phyloP scores from a whole-genome alignment of 2,113 vertebrate species.

The Grammomys dolichurus region DNA sequence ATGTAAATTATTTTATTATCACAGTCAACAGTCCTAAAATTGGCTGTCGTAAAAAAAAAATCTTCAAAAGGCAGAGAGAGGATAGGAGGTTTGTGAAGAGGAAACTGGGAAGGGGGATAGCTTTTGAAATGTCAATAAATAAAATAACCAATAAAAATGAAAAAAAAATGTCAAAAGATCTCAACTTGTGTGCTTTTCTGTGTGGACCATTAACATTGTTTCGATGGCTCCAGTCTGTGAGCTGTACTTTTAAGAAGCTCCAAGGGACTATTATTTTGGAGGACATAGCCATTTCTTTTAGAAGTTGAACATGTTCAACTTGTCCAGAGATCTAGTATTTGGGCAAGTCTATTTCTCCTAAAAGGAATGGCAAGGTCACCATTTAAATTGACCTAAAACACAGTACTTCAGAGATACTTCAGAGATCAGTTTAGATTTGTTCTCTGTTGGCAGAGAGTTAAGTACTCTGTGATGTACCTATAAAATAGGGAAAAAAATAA shows the following conservation, averaged over 20 bases:
- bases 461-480: neutral
- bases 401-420: neutral
- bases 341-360: neutral
- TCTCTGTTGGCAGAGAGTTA: neutral
- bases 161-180: neutral
- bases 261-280: neutral
- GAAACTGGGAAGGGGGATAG: too few species aligned
- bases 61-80: neutral
- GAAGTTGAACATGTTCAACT: neutral
- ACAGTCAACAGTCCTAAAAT: neutral
- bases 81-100: too few species aligned
- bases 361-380: neutral
- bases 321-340: neutral
- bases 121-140: too few species aligned
- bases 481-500: neutral
- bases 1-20: neutral
- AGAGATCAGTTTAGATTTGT: neutral
- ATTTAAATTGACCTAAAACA: neutral
- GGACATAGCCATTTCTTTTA: neutral
- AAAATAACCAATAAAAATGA: neutral
- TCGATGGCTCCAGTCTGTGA: neutral
- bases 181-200: neutral
- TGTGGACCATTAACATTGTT: neutral
- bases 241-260: neutral
- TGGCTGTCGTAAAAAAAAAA: neutral